These are phyloP conservation scores for Lepidotrigona ventralis DNA, from an alignment of 1,140 invertebrate genomes.

Conservation along the genomic window DNA sequence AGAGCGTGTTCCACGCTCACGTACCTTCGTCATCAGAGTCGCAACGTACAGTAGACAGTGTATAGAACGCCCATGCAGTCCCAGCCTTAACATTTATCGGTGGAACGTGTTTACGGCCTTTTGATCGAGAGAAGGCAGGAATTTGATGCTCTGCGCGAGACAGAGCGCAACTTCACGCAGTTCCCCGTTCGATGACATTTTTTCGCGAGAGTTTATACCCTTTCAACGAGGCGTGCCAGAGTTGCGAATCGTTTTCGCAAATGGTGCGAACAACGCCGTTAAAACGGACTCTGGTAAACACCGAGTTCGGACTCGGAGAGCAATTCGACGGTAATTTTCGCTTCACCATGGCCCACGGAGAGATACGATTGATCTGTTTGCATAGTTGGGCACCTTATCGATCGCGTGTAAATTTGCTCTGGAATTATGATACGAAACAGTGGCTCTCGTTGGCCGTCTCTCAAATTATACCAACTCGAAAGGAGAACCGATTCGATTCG, in stretches of 20 bases:
- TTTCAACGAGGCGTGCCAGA: not conserved
- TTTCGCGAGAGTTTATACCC: not conserved
- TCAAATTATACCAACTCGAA: not conserved
- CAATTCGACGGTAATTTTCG: not conserved
- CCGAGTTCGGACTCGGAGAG: not conserved
- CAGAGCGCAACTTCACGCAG: not conserved
- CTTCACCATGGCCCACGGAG: not conserved
- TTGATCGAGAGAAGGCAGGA: not conserved
- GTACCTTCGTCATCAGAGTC: no score
- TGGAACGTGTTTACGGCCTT: not conserved
- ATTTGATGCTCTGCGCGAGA: not conserved
- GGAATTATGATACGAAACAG: not conserved
- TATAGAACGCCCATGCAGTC: no score
- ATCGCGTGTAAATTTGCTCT: conserved; percentile 9
- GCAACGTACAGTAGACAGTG: no score
- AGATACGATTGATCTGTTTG: not conserved
- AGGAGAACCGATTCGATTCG: not conserved
- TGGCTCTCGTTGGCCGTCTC: no score
- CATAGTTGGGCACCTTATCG: not conserved
- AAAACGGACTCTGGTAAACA: conserved; percentile 1
- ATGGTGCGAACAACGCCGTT: conserved; percentile 23
- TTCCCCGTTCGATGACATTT: not conserved
- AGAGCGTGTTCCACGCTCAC: no score
- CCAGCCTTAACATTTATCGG: no score
- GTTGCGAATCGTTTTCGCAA: conserved; percentile 4